A percentile compares a stretch with the other conserved stretches of the same genome.
Conservation (phyloP, 1,140 invertebrate genomes). For the Tetragonula clypearis region DNA sequence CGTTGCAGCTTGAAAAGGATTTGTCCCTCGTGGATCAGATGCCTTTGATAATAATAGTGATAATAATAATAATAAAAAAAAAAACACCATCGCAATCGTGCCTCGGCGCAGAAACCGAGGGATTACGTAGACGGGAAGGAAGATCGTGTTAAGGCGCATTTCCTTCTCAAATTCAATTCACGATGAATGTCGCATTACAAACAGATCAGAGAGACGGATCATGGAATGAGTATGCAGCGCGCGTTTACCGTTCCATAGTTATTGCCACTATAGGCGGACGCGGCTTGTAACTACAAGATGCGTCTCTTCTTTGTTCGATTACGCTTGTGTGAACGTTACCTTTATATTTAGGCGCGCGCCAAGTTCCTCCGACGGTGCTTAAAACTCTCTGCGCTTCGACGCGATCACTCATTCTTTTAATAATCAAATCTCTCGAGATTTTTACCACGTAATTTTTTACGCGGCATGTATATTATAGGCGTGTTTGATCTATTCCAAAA, state of each 20-base stretch:
- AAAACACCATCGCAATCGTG: not conserved
- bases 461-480: not conserved
- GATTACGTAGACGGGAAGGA: constrained; percentile 14
- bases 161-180: constrained; percentile 20
- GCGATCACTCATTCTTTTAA: constrained; percentile 5
- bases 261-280: constrained; percentile 9
- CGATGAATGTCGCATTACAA: constrained; percentile 48
- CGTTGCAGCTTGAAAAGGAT: too few species aligned
- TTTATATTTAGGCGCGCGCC: constrained; percentile 65
- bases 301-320: constrained; percentile 49
- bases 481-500: not conserved
- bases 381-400: constrained; percentile 44
- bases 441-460: not conserved
- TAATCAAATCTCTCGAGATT: not conserved
- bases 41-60: not conserved
- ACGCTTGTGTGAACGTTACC: constrained; percentile 52
- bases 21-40: too few species aligned
- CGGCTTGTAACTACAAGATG: not conserved
- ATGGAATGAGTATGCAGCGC: constrained; percentile 46
- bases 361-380: constrained; percentile 58
- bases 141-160: constrained; percentile 16
- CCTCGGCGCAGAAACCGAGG: not conserved
- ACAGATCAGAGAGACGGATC: constrained; percentile 40
- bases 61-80: not conserved
- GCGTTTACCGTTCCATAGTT: constrained; percentile 50